These are phyloP conservation scores for Phrynocephalus guinanensis DNA, from an alignment of 2,797 vertebrate genomes.

Conservation along the genomic window DNA sequence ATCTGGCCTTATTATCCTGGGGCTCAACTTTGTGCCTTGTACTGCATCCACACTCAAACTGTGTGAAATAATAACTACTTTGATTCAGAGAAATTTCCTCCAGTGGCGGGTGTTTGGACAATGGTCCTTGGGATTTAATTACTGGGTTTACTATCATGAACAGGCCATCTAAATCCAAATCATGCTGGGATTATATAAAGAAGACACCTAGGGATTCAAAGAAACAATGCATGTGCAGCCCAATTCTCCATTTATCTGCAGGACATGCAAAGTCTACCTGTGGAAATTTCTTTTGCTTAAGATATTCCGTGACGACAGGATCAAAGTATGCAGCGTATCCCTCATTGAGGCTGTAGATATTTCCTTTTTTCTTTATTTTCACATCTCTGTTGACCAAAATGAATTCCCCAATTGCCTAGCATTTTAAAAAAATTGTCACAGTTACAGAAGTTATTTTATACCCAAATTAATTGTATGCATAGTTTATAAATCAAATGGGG, in stretches of 20 bases:
- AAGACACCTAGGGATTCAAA: not conserved
- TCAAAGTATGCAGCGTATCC: constrained; percentile 94
- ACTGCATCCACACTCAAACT: no score
- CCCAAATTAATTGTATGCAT: not conserved
- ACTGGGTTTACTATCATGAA: not conserved
- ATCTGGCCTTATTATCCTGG: not conserved
- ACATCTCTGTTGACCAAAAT: constrained; percentile 91
- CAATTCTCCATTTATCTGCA: constrained; percentile 18
- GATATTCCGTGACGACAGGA: constrained; percentile 88
- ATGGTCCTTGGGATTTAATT: not conserved
- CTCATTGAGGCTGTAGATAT: constrained; percentile 96
- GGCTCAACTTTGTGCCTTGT: not conserved
- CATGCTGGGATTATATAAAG: not conserved
- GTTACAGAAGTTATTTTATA: constrained; percentile 6
- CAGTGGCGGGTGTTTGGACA: not conserved
- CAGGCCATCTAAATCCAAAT: no score
- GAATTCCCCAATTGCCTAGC: constrained; percentile 94
- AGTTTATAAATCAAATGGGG: not conserved
- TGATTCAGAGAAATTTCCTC: not conserved
- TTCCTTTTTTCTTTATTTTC: constrained; percentile 94
- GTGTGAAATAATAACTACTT: not conserved
- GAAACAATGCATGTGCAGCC: not conserved
- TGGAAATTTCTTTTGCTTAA: constrained; percentile 95
- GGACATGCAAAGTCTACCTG: constrained; percentile 75
- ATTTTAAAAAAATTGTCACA: constrained; percentile 37